Base-by-base conservation (phyloP, 2,888 invertebrate genomes). In the Prosapia bicincta region DNA sequence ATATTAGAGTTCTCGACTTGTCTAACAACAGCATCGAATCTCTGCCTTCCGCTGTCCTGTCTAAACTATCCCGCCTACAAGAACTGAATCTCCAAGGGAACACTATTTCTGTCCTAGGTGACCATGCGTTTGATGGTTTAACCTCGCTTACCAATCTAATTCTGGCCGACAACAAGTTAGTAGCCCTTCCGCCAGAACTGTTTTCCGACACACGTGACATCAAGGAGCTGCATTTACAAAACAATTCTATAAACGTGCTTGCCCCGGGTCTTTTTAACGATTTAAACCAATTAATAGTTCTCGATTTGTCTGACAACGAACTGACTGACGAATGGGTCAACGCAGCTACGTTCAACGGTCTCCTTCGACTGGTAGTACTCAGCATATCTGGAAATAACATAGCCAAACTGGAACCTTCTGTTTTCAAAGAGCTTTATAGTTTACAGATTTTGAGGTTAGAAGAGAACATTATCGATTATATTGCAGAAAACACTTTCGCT, bases 261-360 rank as follows among this genome's bases (percentile, higher is more conserved):
- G 93, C 93, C 69, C 93, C 93, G 10, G 93, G 93, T 26, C 86
- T 95, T 77, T 94, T 95, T 83, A 89, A 90, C 82, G 93, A 93
- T 81, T 86, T 94, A 75, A 88, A 90, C 73, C 92, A 93, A 84
- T 87, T 95, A 71, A 85, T 93, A 71, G 91, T 93, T 78, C 86
- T 94, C 78, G 93, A 94, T 85, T 85, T 94, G 81, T 92, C 93
- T 28, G 90, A 90, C 81, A 94, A 94, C 84, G 93, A 93, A 85
- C 86, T 95, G 78, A 92, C 93, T 2, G 90, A 92, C 69, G 94
- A 93, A 83, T 93, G 93, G 93, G 92, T 93, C 78, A 93, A 92
- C 83, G 89, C 93, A 25, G 92, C 91, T 1, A 94, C 94, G 13
- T 94, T 95, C 84, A 88, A 90, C 69, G 93, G 93, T 80, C 86